Evolutionary conservation across 1,140 invertebrate species (phyloP), one percentile per base, ranked within the genome.

Genomic region (Prorops nasuta): DNA sequence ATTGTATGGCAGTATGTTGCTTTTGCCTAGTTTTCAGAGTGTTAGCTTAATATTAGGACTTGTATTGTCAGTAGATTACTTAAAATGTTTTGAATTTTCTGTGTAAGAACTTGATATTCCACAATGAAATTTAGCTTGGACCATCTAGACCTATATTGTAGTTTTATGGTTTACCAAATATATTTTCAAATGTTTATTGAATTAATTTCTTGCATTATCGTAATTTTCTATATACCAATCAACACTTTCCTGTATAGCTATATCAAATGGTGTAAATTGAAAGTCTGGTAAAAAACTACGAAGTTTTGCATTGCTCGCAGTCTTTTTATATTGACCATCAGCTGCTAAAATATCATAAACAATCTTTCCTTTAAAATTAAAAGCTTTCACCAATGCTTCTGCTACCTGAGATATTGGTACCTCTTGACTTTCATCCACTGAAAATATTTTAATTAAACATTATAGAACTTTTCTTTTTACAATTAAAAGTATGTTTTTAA

Each of bases 241-340:
- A 19, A 96, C 94, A 14, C 90, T 92, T 36, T 91, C 84, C 55
- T 89, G 78, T 0, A 98, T 85, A 1, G 94, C 94, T 58, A 81
- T 63, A 47, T 88, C 76, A 64, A 98, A 92, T 15, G 92, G 86
- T 0, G 94, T 98, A 67, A 99, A 99, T 50, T 89, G 60, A 70
- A 97, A 98, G 55, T 93, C 83, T 0, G 93, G 92, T 35, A 91
- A 78, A 36, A 88, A 84, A 36, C 79, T 83, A 21, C 92, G 76
- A 0, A 99, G 79, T 74, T 98, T 99, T 0, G 78, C 81, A 79
- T 98, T 99, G 44, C 91, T 96, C 0, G 96, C 96, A 1, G 97
- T 99, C 78, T 99, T 99, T 73, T 99, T 99, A 67, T 87, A 92
- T 74, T 99, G 97, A 0, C 97, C 97, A 81, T 99, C 97, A 0